These are phyloP conservation scores for Drosophila tsacasi DNA, from an alignment of 1,140 invertebrate species.

Conservation along the genomic window DNA sequence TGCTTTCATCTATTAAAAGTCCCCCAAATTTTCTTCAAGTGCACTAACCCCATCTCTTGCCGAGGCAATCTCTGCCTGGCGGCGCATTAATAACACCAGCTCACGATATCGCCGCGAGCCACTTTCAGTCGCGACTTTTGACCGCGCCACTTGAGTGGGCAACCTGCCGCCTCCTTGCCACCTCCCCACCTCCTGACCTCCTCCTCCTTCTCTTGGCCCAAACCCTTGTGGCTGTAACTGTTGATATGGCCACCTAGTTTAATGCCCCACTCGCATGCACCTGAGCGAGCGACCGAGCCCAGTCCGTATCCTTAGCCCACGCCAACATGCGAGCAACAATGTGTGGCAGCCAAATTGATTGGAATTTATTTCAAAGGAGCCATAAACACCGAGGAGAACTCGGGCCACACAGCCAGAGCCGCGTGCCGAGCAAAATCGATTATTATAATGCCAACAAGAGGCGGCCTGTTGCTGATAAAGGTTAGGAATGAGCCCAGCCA, in stretches of 20 bases:
- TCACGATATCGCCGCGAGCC: conserved; percentile 43
- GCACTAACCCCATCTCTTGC: neutral
- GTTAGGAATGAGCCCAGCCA: conserved; percentile 42
- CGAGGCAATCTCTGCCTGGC: conserved; percentile 31
- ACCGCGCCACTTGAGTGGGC: conserved; percentile 53
- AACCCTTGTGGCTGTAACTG: conserved; percentile 44
- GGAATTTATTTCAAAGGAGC: conserved; percentile 55
- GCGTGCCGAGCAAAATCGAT: conserved; percentile 59
- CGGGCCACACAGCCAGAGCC: conserved; percentile 12
- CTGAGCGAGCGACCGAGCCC: conserved; percentile 9
- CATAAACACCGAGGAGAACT: conserved; percentile 33
- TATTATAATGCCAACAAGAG: conserved; percentile 56
- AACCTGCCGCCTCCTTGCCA: neutral
- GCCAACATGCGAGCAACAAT: conserved; percentile 55
- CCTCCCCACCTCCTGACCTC: neutral
- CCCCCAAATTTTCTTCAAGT: neutral
- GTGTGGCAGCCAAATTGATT: conserved; percentile 59
- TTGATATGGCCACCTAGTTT: conserved; percentile 57
- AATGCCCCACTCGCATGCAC: conserved; percentile 59
- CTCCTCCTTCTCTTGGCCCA: neutral
- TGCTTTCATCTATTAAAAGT: neutral
- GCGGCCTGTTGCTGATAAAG: conserved; percentile 64
- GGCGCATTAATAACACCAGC: conserved; percentile 48
- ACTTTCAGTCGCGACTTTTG: conserved; percentile 58
- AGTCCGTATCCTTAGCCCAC: conserved; percentile 18